phyloP scores from a whole-genome alignment of 2,113 vertebrate species.

The Beaufortia kweichowensis region DNA sequence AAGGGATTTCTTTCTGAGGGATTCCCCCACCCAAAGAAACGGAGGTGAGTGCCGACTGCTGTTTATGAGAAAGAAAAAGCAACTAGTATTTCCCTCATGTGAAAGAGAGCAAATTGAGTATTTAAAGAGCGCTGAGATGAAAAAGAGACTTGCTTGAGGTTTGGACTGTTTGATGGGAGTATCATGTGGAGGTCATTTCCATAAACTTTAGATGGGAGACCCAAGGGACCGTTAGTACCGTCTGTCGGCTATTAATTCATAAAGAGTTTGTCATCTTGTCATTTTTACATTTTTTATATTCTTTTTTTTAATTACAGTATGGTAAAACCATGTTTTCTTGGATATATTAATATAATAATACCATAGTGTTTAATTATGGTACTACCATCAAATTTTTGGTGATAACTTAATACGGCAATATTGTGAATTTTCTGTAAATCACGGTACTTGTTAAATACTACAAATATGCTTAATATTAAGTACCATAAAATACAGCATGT shows the following conservation, averaged over 20 bases:
- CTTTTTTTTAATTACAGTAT: background rate
- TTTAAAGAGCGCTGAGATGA: background rate
- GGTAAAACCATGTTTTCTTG: background rate
- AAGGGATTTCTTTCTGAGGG: slow-evolving; percentile 49
- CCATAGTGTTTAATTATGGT: background rate
- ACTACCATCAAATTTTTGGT: too few species aligned
- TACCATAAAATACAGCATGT: too few species aligned
- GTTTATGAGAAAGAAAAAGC: slow-evolving; percentile 20
- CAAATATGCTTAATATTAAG: too few species aligned
- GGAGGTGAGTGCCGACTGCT: slow-evolving; percentile 42
- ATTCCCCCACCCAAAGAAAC: slow-evolving; percentile 35
- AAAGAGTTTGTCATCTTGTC: too few species aligned
- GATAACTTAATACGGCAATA: too few species aligned
- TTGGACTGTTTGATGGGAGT: background rate
- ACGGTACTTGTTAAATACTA: too few species aligned
- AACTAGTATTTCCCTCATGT: background rate
- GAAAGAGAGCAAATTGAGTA: too few species aligned
- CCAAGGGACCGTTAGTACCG: background rate
- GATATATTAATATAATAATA: background rate
- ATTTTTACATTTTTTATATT: too few species aligned
- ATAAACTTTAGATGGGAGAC: background rate
- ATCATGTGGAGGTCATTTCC: background rate
- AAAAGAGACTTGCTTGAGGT: background rate
- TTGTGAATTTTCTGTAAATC: too few species aligned
- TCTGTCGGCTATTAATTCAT: background rate